phyloP scores from a whole-genome alignment of 2,113 vertebrate genomes.

The Eidolon helvum region DNA sequence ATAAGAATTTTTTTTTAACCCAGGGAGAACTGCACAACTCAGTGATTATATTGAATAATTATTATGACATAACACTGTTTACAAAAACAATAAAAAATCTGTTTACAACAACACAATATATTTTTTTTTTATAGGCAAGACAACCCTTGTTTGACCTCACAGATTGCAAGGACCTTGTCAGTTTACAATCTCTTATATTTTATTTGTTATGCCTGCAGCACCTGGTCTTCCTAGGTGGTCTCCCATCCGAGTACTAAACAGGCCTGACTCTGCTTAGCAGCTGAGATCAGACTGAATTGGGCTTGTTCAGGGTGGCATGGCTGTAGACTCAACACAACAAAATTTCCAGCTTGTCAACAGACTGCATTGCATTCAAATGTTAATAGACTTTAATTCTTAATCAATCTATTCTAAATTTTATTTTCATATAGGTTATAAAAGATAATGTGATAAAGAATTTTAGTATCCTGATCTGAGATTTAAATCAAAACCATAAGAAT shows the following conservation, averaged over 20 bases:
- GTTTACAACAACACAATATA: neutral
- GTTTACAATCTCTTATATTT: no score
- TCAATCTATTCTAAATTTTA: neutral
- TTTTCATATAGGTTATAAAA: neutral
- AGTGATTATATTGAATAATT: neutral
- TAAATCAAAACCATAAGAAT: neutral
- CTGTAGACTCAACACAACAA: neutral
- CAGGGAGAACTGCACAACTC: neutral
- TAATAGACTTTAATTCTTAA: slow-evolving; percentile 41
- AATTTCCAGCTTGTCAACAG: neutral
- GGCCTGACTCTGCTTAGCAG: no score
- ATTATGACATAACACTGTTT: neutral
- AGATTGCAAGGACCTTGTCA: no score
- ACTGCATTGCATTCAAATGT: neutral
- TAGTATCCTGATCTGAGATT: neutral
- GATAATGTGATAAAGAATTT: neutral
- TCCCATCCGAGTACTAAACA: no score
- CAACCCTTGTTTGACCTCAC: no score
- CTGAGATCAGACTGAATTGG: no score
- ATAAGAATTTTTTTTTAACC: neutral
- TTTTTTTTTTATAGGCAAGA: no score
- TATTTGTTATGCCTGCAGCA: no score
- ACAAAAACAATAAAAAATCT: neutral
- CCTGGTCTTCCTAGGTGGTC: no score
- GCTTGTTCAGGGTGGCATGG: no score